These are phyloP conservation scores for Platycheirus albimanus DNA, from an alignment of 2,888 invertebrate species.

Conservation along the genomic window DNA sequence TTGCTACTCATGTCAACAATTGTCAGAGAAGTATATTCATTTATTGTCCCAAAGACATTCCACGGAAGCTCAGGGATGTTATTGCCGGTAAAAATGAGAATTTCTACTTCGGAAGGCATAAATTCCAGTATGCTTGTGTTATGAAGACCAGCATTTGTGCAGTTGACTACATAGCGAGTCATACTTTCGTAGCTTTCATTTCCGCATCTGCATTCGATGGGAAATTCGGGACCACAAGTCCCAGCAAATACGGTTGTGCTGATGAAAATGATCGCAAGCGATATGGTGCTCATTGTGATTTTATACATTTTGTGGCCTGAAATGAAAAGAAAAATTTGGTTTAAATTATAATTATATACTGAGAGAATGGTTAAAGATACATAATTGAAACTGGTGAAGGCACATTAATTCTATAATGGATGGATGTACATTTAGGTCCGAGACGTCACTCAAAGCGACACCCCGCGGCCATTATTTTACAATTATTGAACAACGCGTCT, in stretches of 20 bases:
- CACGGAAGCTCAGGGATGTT: constrained; percentile 86
- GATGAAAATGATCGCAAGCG: constrained; percentile 43
- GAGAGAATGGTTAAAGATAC: no score
- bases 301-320: constrained; percentile 58
- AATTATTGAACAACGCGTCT: no score
- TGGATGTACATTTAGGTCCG: no score
- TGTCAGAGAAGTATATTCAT: constrained; percentile 84
- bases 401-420: no score
- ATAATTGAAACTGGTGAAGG: no score
- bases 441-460: no score
- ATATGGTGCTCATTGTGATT: constrained; percentile 23
- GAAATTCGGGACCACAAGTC: constrained; percentile 83
- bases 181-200: constrained; percentile 83
- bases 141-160: constrained; percentile 86
- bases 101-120: constrained; percentile 87
- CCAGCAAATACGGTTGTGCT: constrained; percentile 56
- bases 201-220: constrained; percentile 85
- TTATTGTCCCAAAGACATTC: constrained; percentile 88
- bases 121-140: constrained; percentile 85
- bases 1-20: constrained; percentile 90
- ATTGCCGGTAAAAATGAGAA: constrained; percentile 89
- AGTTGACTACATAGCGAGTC: constrained; percentile 87
- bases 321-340: not conserved
- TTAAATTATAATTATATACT: no score
- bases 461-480: no score